Evolutionary conservation across 1,140 invertebrate genomes (phyloP).

Genomic region (Bombus confusus): DNA sequence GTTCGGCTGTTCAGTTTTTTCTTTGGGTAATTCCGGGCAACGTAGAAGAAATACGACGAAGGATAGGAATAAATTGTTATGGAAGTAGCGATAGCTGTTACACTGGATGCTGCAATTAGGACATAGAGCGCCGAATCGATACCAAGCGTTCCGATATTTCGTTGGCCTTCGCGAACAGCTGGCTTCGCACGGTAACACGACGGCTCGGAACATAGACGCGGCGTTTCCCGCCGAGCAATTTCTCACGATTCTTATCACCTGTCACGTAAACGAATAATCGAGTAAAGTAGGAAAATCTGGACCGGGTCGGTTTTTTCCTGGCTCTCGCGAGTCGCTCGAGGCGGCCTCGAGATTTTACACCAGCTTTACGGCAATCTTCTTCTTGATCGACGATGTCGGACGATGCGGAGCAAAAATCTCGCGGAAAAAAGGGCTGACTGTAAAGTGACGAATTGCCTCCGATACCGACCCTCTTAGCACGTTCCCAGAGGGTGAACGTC

Average conservation of each 20-base stretch:
- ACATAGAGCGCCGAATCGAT: background rate
- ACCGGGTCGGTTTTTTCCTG: background rate
- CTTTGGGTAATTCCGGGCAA: background rate
- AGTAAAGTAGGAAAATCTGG: slow-evolving; percentile 12
- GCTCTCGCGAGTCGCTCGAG: too few relatives aligned
- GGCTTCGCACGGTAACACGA: background rate
- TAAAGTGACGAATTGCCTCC: slow-evolving; percentile 58
- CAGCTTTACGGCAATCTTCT: slow-evolving; percentile 33
- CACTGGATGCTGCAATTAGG: background rate
- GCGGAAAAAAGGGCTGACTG: background rate
- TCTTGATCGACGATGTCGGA: slow-evolving; percentile 34
- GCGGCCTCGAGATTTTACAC: background rate
- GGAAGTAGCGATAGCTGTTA: background rate
- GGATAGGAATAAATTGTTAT: slow-evolving; percentile 3
- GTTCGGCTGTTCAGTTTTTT: too few relatives aligned
- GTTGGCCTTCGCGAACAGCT: slow-evolving; percentile 6
- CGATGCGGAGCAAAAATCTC: background rate
- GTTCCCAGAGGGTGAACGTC: slow-evolving; percentile 12
- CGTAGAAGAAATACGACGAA: background rate
- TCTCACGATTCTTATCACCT: background rate
- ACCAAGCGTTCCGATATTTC: background rate
- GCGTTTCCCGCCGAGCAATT: background rate
- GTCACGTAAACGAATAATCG: slow-evolving; percentile 39
- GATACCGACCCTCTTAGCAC: slow-evolving; percentile 33
- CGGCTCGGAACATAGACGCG: background rate